Evolutionary conservation across 2,797 vertebrate species (phyloP), one percentile per base, ranked within the genome.

Genomic region (Basileuterus tristriatus): DNA sequence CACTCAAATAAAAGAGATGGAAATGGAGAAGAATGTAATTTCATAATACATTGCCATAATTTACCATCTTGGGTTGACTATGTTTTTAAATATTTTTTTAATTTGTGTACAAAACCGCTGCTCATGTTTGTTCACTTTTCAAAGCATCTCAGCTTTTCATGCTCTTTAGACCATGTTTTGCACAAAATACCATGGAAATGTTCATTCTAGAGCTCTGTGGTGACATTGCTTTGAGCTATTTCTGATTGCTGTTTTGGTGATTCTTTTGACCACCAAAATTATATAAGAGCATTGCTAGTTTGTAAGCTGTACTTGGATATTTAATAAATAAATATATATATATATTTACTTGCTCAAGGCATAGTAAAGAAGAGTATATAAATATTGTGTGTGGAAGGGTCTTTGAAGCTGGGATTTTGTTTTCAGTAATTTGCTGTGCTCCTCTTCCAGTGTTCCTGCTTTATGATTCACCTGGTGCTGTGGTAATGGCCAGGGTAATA

Each of bases 391-490:
- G 63, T 47, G 56, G 37, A 92, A 44, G 52, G 78, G 18, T 72
- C 81, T 87, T 92, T 92, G 83, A 95, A 92, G 77, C 41, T 74
- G 16, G 56, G 67, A 55, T 91, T 91, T 82, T 93, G 24, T 90
- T 84, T 92, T 84, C 53, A 53, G 74, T 76, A 76, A 92, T 87
- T 82, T 84, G 9, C 34, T 90, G 16, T 67, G 5, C 29, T 91
- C 41, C 24, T 72, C 50, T 59, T 59, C 32, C 52, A 72, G 23
- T 59, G 34, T 29, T 95, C 36, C 46, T 70, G 1, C 69, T 82
- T 65, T 5, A 7, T 67, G 77, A 68, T 67, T 90, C 78, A 87
- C 47, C 47, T 90, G 59, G 11, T 47, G 56, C 10, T 4, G 1
- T 72, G 60, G 37, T 67, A 46, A 36, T 87, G 83, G 26, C 36